Conservation (phyloP, 2,113 vertebrate genomes). For the Leptobrachium leishanense region DNA sequence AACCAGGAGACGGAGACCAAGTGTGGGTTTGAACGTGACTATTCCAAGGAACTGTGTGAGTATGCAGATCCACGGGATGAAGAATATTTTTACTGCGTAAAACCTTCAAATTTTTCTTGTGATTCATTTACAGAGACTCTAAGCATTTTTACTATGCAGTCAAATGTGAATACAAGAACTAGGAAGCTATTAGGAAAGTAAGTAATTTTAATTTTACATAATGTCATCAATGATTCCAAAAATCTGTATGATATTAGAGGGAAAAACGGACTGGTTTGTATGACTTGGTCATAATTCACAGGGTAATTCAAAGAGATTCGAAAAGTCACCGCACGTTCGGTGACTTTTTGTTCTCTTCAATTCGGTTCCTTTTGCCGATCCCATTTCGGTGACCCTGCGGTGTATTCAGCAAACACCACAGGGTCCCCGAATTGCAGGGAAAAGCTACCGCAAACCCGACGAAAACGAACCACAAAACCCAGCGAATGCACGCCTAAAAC, state of each 20-base stretch:
- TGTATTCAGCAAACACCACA: too few species aligned
- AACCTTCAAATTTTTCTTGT: neutral
- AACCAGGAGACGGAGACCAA: neutral
- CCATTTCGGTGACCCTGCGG: too few species aligned
- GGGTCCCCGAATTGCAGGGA: too few species aligned
- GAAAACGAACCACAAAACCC: too few species aligned
- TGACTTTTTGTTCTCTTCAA: too few species aligned
- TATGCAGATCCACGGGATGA: slow-evolving; percentile 49
- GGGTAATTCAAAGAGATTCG: too few species aligned
- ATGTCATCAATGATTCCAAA: too few species aligned
- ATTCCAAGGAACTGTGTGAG: slow-evolving; percentile 41
- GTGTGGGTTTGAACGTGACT: slow-evolving; percentile 5
- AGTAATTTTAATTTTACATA: neutral
- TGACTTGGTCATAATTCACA: too few species aligned
- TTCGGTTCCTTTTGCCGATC: too few species aligned
- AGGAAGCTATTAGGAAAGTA: neutral
- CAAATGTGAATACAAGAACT: neutral
- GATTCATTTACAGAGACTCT: neutral
- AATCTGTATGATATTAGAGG: neutral
- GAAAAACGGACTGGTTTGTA: neutral
- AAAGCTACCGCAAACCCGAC: too few species aligned
- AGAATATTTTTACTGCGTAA: slow-evolving; percentile 53
- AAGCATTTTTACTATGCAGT: neutral
- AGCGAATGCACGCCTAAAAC: too few species aligned
- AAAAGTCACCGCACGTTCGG: too few species aligned